These are phyloP conservation scores for Daubentonia madagascariensis DNA, from an alignment of 2,113 vertebrate genomes.

Conservation along the genomic window DNA sequence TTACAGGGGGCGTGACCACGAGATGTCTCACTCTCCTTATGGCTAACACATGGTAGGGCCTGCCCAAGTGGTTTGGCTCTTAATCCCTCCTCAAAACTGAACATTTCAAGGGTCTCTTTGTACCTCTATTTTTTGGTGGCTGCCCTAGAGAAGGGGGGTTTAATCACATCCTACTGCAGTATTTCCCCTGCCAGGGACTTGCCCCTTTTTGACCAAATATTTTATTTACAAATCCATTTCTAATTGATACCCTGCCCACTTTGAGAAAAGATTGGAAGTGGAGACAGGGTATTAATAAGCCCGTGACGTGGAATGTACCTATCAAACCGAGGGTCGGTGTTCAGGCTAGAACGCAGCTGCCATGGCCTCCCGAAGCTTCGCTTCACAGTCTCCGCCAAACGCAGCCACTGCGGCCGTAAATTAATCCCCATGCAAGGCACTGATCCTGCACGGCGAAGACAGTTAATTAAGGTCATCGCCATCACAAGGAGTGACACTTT, in stretches of 20 bases:
- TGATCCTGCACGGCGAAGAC: background rate
- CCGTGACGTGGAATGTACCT: background rate
- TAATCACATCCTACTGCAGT: fast-evolving
- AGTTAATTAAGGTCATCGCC: constrained; percentile 56
- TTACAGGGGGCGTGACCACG: too few species aligned
- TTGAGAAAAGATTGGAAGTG: background rate
- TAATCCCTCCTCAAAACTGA: background rate
- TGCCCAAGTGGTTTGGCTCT: background rate
- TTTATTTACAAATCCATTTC: constrained; percentile 6
- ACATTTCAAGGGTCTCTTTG: background rate
- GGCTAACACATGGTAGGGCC: background rate
- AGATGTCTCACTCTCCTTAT: background rate
- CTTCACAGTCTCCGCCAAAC: fast-evolving
- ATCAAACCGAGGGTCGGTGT: background rate
- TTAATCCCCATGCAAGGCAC: background rate
- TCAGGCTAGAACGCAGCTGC: background rate
- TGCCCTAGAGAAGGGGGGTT: background rate
- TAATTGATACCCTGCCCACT: background rate
- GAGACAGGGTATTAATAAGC: constrained; percentile 5
- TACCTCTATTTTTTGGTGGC: background rate
- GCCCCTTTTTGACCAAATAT: constrained; percentile 39
- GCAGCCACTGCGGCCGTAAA: background rate
- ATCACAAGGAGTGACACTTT: background rate
- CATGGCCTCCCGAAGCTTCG: background rate
- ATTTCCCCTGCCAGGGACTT: background rate